Base-by-base conservation (phyloP, 2,888 invertebrate genomes). In the Cremastobaeus sp. region DNA sequence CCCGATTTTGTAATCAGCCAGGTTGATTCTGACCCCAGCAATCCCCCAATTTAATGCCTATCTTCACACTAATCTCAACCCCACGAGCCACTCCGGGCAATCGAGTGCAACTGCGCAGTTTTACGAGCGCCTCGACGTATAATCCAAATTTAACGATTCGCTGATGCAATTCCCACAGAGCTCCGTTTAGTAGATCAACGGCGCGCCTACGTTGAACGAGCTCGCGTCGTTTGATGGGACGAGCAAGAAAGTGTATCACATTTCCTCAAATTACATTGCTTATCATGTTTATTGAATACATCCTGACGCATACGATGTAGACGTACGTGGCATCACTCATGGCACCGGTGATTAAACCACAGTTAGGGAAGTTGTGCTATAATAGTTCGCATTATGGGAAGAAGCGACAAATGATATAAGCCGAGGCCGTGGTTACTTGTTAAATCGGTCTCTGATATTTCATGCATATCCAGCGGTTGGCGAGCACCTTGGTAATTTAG, bases 401-500 rank as follows among this genome's bases (percentile, higher is more conserved):
- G 59, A 71, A 65, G 65, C 71, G 71, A 72, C 54, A 66, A 66
- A 54, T 72, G 72, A 72, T 72, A 71, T 54, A 65, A 66, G 57
- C 37, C 28, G 48, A 28, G 43, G 48, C 50, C 54, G 48, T 66
- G 65, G 65, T 72, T 72, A 72, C 52, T 52, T 25, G 64, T 62
- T 66, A 62, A 75, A 72, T 68, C 68, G 68, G 57, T 30, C 54
- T 41, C 72, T 72, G 76, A 76, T 69, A 72, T 72, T 69, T 76
- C 72, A 72, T 72, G 76, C 72, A 64, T 70, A 70, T 65, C 72
- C 55, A 55, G 21, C 48, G 70, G 55, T 60, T 62, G 57, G 45
- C 72, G 65, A 71, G 72, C 48, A 68, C 59, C 55, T 45, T 69
- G 75, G 76, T 65, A 76, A 76, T 72, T 76, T 76, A 76, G 76